Conservation (phyloP, 2,113 vertebrate genomes). For the Tichodroma muraria region DNA sequence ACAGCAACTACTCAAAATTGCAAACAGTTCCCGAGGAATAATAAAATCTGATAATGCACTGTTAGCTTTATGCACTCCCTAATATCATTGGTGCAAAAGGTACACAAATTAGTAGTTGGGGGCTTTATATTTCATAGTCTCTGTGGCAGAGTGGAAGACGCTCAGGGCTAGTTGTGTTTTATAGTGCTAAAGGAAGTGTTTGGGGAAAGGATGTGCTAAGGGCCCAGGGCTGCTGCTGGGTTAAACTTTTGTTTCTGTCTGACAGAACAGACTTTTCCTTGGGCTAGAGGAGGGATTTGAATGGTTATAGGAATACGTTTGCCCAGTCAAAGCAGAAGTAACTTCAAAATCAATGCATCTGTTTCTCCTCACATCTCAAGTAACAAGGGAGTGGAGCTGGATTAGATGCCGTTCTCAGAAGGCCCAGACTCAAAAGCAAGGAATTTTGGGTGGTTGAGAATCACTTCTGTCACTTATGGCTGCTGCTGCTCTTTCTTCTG, state of each 20-base stretch:
- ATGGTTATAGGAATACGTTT: background rate
- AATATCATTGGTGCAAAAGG: background rate
- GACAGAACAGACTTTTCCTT: background rate
- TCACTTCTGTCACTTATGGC: background rate
- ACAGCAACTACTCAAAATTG: conserved; percentile 42
- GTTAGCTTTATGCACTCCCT: background rate
- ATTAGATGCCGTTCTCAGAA: background rate
- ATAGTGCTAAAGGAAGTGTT: background rate
- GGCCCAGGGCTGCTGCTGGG: background rate
- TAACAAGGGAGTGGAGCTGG: background rate
- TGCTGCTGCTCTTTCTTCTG: background rate
- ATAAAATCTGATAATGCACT: background rate
- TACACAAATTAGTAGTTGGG: background rate
- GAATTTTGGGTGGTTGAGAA: background rate
- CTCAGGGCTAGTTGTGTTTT: background rate
- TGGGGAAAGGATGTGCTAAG: background rate
- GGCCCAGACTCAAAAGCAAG: background rate
- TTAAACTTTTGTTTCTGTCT: background rate
- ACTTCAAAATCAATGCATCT: background rate
- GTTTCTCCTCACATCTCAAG: background rate
- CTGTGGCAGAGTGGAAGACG: background rate
- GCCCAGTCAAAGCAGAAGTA: background rate
- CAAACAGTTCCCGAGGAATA: background rate
- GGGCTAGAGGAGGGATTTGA: background rate
- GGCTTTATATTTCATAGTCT: background rate